Conservation (phyloP, 2,113 vertebrate genomes). For the Pteropus alecto region DNA sequence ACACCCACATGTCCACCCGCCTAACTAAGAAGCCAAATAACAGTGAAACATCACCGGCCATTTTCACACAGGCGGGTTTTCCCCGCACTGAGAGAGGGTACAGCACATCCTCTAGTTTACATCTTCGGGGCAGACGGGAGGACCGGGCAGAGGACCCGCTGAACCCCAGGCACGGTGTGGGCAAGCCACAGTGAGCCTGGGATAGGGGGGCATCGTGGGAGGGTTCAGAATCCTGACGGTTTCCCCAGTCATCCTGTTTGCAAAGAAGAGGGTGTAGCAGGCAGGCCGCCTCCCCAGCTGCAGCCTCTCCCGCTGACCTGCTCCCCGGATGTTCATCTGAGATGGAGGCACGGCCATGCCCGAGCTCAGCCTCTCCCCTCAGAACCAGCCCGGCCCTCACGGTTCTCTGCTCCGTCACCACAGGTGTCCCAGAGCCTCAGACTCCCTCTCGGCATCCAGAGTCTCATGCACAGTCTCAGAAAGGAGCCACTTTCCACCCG, state of each 20-base stretch:
- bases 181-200: background rate
- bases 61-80: background rate
- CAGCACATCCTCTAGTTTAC: too few species aligned
- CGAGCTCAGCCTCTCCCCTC: too few species aligned
- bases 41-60: background rate
- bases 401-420: too few species aligned
- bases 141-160: background rate
- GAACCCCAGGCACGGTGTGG: background rate
- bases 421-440: fast-evolving
- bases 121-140: background rate
- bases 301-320: fast-evolving
- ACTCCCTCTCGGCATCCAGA: fast-evolving
- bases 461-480: fast-evolving
- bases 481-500: background rate
- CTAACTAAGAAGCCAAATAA: background rate
- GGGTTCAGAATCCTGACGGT: background rate
- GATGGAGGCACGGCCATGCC: fast-evolving
- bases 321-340: background rate
- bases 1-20: background rate
- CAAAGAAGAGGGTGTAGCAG: background rate
- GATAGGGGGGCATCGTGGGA: fast-evolving
- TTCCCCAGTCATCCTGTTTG: background rate
- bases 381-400: background rate
- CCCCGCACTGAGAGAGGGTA: background rate
- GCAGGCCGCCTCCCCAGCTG: background rate